Base-by-base conservation (phyloP, 2,888 invertebrate species). In the Drosophila anomalipes region DNA sequence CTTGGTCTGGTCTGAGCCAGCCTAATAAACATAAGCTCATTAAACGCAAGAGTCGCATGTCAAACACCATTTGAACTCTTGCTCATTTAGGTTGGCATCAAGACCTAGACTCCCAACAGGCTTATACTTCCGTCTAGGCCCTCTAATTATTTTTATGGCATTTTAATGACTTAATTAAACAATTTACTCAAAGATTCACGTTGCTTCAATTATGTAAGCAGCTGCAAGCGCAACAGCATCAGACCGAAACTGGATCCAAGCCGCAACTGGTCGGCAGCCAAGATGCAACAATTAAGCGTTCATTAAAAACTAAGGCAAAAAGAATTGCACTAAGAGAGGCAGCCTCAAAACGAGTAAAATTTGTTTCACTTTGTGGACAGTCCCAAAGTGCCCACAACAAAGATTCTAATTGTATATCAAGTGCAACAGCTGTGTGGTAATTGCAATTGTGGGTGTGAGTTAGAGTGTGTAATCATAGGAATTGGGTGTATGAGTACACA, bases 151-250 rank as follows among this genome's bases (percentile, higher is more conserved):
- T 82, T 89, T 89, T 87, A 89, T 91, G 74, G 82, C 77, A 65
- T 79, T 87, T 87, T 87, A 87, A 87, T 91, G 84, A 79, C 85
- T 87, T 89, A 87, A 87, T 87, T 84, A 87, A 87, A 91, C 90
- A 89, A 89, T 89, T 89, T 84, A 71, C 88, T 89, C 57, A 80
- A 62, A 59, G 62, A 80, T 47, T 56, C 66, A 58, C 65, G 70
- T 83, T 80, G 84, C 84, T 87, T 87, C 78, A 89, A 91, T 89
- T 87, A 87, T 81, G 87, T 79, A 90, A 89, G 69, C 69, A 77
- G 68, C 70, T 75, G 67, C 71, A 68, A 33, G 52, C 65, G 57
- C 67, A 19, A 5, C 41, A 59, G 22, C 41, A 26, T 59, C 22
- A 60, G 32, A 33, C 65, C 57, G 41, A 53, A 26, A 19, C 47